Base-by-base conservation (phyloP, 2,797 vertebrate genomes). In the Austrolebias charrua region DNA sequence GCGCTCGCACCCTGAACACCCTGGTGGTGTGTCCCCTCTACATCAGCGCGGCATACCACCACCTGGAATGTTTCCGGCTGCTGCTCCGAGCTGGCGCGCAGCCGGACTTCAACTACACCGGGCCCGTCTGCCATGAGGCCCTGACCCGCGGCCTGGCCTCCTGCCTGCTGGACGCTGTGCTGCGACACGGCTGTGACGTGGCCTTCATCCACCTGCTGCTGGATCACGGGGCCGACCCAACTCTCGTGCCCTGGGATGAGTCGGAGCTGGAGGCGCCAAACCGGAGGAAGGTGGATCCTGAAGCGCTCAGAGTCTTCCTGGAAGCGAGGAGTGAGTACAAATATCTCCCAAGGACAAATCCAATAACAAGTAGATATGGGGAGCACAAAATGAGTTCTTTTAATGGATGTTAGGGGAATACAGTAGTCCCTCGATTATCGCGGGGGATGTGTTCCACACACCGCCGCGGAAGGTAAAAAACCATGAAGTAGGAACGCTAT, bases 41-140 rank as follows among this genome's bases (percentile, higher is more conserved):
- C 86, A 98, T 98, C 89, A 96, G 96, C 0, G 96, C 96, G 0
- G 95, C 95, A 79, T 98, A 98, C 78, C 95, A 96, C 89, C 94
- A 96, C 89, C 93, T 98, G 5, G 90, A 90, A 62, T 96, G 95
- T 82, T 98, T 98, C 88, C 86, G 69, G 51, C 90, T 95, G 79
- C 92, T 98, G 46, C 93, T 98, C 12, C 92, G 93, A 81, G 95
- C 96, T 0, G 96, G 96, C 0, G 95, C 96, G 35, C 89, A 98
- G 87, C 96, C 96, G 0, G 94, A 98, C 85, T 98, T 96, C 78
- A 98, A 98, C 84, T 97, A 94, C 89, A 94, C 91, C 0, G 95
- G 95, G 10, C 94, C 93, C 0, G 92, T 97, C 74, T 93, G 94
- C 84, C 89, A 91, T 0, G 92, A 91, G 51, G 92, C 92, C 0